Percentiles rank a stretch among this genome's conserved stretches.
These are phyloP conservation scores for Pipistrellus nathusii DNA, from an alignment of 2,797 vertebrate species.

Conservation along the genomic window DNA sequence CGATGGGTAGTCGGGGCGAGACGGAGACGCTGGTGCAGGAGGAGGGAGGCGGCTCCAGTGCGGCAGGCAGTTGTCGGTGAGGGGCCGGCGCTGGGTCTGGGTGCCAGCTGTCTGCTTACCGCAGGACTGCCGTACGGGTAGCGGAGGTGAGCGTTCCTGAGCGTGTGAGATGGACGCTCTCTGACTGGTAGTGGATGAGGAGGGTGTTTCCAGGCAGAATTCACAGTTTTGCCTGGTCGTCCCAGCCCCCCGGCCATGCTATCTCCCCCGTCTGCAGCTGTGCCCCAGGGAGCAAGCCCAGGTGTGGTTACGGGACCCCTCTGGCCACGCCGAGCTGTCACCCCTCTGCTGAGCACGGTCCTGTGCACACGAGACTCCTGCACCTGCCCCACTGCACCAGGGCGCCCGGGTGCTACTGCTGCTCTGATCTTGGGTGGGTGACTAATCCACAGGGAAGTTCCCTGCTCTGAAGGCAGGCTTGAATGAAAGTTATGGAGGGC, in stretches of 20 bases:
- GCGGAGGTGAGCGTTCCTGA: not conserved
- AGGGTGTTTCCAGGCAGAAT: slow-evolving; percentile 11
- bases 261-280: not conserved
- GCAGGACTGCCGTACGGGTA: not conserved
- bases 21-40: not conserved
- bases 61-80: not conserved
- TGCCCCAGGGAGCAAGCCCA: not conserved
- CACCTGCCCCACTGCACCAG: not conserved
- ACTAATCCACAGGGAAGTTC: not conserved
- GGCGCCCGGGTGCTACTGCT: not conserved
- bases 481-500: not conserved
- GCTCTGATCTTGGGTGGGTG: not conserved
- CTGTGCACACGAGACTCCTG: not conserved
- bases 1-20: no score
- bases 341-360: not conserved
- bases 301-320: not conserved
- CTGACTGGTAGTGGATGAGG: not conserved
- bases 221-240: not conserved
- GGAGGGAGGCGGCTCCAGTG: not conserved
- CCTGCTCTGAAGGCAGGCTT: not conserved
- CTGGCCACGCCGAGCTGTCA: not conserved
- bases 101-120: not conserved
- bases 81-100: not conserved
- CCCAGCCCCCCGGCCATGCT: not conserved
- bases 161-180: not conserved